Percentiles rank a stretch among this genome's conserved stretches.
Evolutionary conservation across 2,888 invertebrate genomes (phyloP).

Genomic region (Adelphocoris suturalis): DNA sequence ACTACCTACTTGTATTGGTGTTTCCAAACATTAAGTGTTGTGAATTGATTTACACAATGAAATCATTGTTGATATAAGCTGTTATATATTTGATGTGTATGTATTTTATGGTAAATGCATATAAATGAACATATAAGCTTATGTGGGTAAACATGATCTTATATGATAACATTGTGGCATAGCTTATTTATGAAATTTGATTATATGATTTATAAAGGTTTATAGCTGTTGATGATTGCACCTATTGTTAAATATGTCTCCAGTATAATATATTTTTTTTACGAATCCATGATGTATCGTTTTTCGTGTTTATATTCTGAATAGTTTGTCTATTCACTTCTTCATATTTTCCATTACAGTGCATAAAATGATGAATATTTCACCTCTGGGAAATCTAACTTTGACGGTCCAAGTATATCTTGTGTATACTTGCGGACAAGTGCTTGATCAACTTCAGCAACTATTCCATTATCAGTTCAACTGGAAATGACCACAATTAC

Average conservation of each 20-base stretch:
- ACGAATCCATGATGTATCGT: background rate
- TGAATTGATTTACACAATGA: constrained; percentile 69
- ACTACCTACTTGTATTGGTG: constrained; percentile 68
- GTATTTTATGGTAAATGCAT: constrained; percentile 70
- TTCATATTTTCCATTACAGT: background rate
- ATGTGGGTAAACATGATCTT: constrained; percentile 59
- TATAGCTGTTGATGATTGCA: constrained; percentile 66
- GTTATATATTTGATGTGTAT: constrained; percentile 71
- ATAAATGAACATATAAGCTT: constrained; percentile 62
- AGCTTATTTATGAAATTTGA: constrained; percentile 61
- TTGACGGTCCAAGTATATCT: background rate
- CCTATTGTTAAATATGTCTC: constrained; percentile 59
- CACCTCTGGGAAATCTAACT: background rate
- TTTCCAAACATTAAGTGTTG: constrained; percentile 70
- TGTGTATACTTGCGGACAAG: background rate
- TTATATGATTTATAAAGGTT: constrained; percentile 68
- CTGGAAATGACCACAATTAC: background rate
- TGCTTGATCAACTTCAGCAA: background rate
- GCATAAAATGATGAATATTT: background rate
- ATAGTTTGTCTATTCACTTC: background rate
- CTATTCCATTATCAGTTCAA: background rate
- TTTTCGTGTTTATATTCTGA: constrained; percentile 8
- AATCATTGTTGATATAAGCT: constrained; percentile 69
- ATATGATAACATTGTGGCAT: constrained; percentile 65
- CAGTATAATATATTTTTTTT: constrained; percentile 68